Percentiles rank a stretch among this genome's conserved stretches.
Conservation (phyloP, 2,888 invertebrate species). For the Helicoverpa assulta region DNA sequence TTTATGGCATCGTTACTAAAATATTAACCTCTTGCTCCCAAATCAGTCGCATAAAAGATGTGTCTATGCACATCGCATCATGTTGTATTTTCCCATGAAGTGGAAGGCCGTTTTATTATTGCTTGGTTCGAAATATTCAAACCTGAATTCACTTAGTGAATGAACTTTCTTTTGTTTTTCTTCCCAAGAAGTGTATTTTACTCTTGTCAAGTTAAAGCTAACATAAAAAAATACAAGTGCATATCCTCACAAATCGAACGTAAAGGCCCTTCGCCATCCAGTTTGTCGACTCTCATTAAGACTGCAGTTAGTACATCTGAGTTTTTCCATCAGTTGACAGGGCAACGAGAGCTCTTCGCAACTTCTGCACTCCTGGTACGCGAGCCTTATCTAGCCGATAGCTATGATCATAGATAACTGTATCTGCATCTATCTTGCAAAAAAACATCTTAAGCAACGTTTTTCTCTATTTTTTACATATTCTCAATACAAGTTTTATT, state of each 20-base stretch:
- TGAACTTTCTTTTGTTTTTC: too few species aligned
- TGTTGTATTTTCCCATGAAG: too few species aligned
- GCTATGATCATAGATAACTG: constrained; percentile 87
- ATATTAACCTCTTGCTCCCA: too few species aligned
- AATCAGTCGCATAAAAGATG: too few species aligned
- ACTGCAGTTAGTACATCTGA: constrained; percentile 81
- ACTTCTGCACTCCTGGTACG: constrained; percentile 82
- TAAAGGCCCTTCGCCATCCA: constrained; percentile 80
- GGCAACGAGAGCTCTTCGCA: constrained; percentile 74
- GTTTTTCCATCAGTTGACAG: constrained; percentile 80
- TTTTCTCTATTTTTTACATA: constrained; percentile 33
- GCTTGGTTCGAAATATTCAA: too few species aligned
- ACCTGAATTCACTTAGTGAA: too few species aligned
- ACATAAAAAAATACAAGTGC: constrained; percentile 3
- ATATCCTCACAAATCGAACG: constrained; percentile 72
- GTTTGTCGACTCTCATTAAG: constrained; percentile 90
- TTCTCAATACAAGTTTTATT: constrained; percentile 42
- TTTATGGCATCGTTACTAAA: too few species aligned
- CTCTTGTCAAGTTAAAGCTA: neutral
- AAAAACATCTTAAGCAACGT: neutral
- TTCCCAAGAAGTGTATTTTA: too few species aligned
- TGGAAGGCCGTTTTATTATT: too few species aligned
- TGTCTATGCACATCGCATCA: too few species aligned
- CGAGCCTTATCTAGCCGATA: constrained; percentile 81
- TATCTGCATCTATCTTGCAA: constrained; percentile 25